phyloP scores from a whole-genome alignment of 2,888 invertebrate genomes.

The Seira ritae region DNA sequence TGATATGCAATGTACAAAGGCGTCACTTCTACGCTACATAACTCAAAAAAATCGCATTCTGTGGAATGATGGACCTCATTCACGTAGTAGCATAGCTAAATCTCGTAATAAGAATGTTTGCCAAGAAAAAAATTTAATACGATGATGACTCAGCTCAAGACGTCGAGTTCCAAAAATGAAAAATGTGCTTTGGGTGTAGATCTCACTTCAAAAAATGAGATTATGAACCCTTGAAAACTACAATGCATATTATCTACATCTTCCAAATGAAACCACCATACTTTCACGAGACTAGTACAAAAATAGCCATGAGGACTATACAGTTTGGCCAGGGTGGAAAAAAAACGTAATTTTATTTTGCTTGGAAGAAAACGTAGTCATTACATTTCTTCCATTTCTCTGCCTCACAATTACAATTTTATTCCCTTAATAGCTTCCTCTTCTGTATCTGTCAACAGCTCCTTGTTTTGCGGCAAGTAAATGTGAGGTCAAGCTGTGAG shows the following conservation, averaged over 20 bases:
- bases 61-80: too few species aligned
- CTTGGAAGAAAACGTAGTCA: background rate
- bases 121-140: background rate
- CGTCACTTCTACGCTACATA: too few species aligned
- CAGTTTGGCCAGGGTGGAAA: background rate
- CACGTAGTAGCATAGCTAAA: too few species aligned
- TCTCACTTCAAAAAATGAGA: too few species aligned
- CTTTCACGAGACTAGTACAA: too few species aligned
- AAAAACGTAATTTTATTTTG: background rate
- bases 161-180: background rate
- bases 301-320: background rate
- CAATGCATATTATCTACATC: background rate
- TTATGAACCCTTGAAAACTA: background rate
- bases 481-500: constrained; percentile 60
- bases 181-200: too few species aligned
- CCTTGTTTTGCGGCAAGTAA: constrained; percentile 57
- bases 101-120: background rate
- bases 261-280: too few species aligned
- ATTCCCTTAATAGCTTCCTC: constrained; percentile 48
- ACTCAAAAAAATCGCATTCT: too few species aligned
- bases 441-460: constrained; percentile 50
- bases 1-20: background rate
- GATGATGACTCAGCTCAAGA: too few species aligned
- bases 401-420: constrained; percentile 51
- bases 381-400: constrained; percentile 39